Evolutionary conservation across 2,797 vertebrate genomes (phyloP), one percentile per base, ranked within the genome.

Genomic region (Centroberyx gerrardi): DNA sequence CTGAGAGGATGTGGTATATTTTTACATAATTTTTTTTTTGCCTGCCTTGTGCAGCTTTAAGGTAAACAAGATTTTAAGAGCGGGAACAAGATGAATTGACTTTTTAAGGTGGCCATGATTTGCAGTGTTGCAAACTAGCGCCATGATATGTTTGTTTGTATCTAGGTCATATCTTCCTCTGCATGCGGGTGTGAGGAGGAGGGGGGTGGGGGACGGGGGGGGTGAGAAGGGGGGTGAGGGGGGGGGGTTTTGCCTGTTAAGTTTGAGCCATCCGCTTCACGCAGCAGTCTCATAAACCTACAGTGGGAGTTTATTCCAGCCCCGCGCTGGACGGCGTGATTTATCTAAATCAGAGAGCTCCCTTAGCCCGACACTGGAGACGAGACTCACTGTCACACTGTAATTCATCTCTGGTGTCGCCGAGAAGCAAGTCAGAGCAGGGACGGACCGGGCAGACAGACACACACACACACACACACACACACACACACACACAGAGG

Each of bases 341-440:
- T 91, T 80, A 90, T 94, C 89, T 92, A 86, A 91, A 90, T 92
- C 90, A 88, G 64, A 89, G 75, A 0, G 52, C 72, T 84, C 74
- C 81, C 82, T 2, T 46, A 78, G 85, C 87, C 81, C 83, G 75
- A 83, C 75, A 88, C 81, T 58, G 74, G 80, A 91, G 87, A 90
- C 80, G 59, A 79, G 74, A 68, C 71, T 76, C 81, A 61, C 72
- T 87, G 88, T 89, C 90, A 90, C 81, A 40, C 74, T 58, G 87
- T 74, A 87, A 92, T 93, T 91, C 86, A 93, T 93, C 89, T 89
- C 82, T 38, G 61, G 80, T 86, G 80, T 82, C 71, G 2, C 56
- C 4, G 1, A 58, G 44, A 48, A 10, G 4, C 18, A 7, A 29
- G 36, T 17, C 54, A 51, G 62, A 66, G 61, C 65, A 66, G 22